These are phyloP conservation scores for Drosophila pullipes DNA, from an alignment of 2,888 invertebrate genomes.

Conservation along the genomic window DNA sequence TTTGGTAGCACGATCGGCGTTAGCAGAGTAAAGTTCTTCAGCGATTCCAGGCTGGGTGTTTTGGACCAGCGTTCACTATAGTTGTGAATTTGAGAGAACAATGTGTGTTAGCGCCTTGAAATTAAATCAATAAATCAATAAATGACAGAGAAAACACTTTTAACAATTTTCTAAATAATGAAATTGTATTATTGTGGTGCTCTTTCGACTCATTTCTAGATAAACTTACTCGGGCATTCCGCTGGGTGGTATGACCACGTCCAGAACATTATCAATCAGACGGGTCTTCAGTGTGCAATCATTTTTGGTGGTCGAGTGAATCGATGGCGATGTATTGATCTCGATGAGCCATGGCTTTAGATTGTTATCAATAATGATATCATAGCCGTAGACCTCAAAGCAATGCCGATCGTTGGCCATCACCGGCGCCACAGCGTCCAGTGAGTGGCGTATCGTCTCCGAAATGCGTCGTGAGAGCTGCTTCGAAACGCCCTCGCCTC, in stretches of 20 bases:
- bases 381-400: constrained; percentile 93
- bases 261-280: constrained; percentile 96
- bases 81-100: not conserved
- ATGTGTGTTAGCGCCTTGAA: not conserved
- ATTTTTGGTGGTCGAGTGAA: constrained; percentile 97
- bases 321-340: constrained; percentile 97
- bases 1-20: constrained; percentile 33
- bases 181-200: not conserved
- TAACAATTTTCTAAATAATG: not conserved
- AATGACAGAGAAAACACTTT: no score
- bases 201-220: not conserved
- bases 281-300: constrained; percentile 97
- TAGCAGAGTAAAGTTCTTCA: constrained; percentile 89
- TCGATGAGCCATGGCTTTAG: constrained; percentile 97
- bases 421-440: constrained; percentile 96
- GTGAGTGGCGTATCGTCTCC: constrained; percentile 96
- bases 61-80: constrained; percentile 92
- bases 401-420: constrained; percentile 96
- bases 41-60: constrained; percentile 90
- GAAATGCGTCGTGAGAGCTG: constrained; percentile 94
- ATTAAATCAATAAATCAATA: not conserved
- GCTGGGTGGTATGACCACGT: constrained; percentile 94
- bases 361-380: constrained; percentile 97
- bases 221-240: constrained; percentile 90
- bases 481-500: constrained; percentile 95